Conservation (phyloP, 2,113 vertebrate species). For the Upupa epops region DNA sequence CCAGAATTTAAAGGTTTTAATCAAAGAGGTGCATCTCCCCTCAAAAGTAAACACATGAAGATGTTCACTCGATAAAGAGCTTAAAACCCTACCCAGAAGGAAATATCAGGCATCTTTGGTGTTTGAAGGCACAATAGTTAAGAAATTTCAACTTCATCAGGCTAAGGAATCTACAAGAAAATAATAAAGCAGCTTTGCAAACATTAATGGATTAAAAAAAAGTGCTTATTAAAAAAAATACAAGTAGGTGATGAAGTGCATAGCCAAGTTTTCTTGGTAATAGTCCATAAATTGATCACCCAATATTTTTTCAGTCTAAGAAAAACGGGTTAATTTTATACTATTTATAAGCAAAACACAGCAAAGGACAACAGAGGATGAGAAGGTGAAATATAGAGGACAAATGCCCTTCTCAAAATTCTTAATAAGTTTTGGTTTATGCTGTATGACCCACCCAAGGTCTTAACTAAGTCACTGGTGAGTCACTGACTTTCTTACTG, state of each 20-base stretch:
- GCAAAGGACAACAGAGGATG: neutral
- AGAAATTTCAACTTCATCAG: neutral
- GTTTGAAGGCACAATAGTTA: neutral
- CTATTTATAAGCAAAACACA: neutral
- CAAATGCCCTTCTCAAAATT: neutral
- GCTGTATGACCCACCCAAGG: neutral
- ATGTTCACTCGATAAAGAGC: neutral
- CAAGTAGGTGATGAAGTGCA: neutral
- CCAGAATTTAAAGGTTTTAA: neutral
- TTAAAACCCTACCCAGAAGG: neutral
- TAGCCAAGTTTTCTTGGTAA: neutral
- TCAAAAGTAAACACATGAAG: neutral
- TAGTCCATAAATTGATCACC: neutral
- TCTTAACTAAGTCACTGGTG: neutral
- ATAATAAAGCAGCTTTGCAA: neutral
- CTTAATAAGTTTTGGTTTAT: neutral
- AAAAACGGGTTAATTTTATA: neutral
- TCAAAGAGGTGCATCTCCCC: neutral
- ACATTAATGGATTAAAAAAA: neutral
- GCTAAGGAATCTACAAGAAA: neutral
- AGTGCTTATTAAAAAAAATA: neutral
- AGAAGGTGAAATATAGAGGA: neutral
- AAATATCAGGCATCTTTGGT: neutral
- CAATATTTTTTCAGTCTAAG: neutral
- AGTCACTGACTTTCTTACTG: neutral